Conservation (phyloP, 2,113 vertebrate species). For the Seriola aureovittata region DNA sequence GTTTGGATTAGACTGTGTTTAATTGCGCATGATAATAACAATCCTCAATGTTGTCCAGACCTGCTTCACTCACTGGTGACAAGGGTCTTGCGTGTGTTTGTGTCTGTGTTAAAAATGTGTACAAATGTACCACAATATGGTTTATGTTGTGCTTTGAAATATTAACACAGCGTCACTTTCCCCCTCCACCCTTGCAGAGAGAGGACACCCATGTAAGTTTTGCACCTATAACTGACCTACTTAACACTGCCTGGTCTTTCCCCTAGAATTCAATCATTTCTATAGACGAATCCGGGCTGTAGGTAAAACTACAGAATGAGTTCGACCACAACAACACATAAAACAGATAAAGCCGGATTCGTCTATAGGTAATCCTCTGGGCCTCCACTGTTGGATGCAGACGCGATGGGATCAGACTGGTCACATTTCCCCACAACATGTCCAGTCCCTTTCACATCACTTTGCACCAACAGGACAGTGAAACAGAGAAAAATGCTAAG, state of each 20-base stretch:
- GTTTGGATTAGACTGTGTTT: slow-evolving; percentile 63
- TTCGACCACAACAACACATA: not conserved
- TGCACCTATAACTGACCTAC: slow-evolving; percentile 48
- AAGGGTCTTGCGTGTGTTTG: slow-evolving; percentile 22
- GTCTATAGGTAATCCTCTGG: slow-evolving; percentile 43
- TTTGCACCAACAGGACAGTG: slow-evolving; percentile 10
- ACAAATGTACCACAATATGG: slow-evolving; percentile 35
- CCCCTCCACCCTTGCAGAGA: slow-evolving; percentile 81
- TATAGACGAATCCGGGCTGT: slow-evolving; percentile 44
- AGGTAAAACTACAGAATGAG: not conserved
- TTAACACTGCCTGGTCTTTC: slow-evolving; percentile 52
- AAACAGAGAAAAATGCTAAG: slow-evolving; percentile 13
- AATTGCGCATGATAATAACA: slow-evolving; percentile 76
- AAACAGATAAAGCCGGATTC: slow-evolving; percentile 9
- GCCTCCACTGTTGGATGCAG: slow-evolving; percentile 29
- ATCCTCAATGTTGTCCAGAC: slow-evolving; percentile 53
- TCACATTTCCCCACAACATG: slow-evolving; percentile 5
- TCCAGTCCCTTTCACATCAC: slow-evolving; percentile 31
- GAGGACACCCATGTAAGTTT: slow-evolving; percentile 90
- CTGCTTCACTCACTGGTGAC: slow-evolving; percentile 51
- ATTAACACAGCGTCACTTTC: slow-evolving; percentile 78
- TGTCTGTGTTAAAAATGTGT: slow-evolving; percentile 36
- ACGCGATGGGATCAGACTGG: slow-evolving; percentile 39
- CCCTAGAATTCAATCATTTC: not conserved
- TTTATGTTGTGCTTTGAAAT: slow-evolving; percentile 62